phyloP scores from a whole-genome alignment of 2,797 vertebrate species.

The Micromesistius poutassou region DNA sequence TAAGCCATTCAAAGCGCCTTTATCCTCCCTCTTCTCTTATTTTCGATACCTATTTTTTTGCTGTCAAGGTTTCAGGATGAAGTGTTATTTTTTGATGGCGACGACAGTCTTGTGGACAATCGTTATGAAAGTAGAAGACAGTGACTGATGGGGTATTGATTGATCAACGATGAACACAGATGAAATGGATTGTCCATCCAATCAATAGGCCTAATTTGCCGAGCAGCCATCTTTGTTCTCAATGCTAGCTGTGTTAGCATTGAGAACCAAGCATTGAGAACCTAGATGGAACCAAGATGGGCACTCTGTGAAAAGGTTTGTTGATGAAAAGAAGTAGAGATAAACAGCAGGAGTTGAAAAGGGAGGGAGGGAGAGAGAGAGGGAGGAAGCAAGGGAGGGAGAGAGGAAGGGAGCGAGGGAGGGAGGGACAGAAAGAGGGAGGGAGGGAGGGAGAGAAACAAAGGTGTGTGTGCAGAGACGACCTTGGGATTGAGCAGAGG shows the following conservation, averaged over 20 bases:
- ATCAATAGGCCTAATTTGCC: background rate
- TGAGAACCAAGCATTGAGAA: too few relatives aligned
- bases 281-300: background rate
- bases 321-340: background rate
- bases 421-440: constrained; percentile 22
- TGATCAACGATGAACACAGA: background rate
- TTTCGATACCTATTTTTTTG: background rate
- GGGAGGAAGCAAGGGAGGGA: constrained; percentile 30
- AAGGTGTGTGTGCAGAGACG: constrained; percentile 54
- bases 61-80: background rate
- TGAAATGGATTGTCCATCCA: background rate
- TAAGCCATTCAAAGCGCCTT: background rate
- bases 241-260: background rate
- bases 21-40: background rate
- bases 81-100: background rate
- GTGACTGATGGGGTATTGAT: background rate
- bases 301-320: background rate
- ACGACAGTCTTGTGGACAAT: background rate
- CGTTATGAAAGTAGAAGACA: background rate
- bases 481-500: constrained; percentile 59
- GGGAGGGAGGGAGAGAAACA: constrained; percentile 8
- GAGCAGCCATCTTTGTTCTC: background rate
- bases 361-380: background rate
- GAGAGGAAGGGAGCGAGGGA: background rate
- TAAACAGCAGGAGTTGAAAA: background rate